These are phyloP conservation scores for Mustela lutreola DNA, from an alignment of 2,113 vertebrate genomes.

Conservation along the genomic window DNA sequence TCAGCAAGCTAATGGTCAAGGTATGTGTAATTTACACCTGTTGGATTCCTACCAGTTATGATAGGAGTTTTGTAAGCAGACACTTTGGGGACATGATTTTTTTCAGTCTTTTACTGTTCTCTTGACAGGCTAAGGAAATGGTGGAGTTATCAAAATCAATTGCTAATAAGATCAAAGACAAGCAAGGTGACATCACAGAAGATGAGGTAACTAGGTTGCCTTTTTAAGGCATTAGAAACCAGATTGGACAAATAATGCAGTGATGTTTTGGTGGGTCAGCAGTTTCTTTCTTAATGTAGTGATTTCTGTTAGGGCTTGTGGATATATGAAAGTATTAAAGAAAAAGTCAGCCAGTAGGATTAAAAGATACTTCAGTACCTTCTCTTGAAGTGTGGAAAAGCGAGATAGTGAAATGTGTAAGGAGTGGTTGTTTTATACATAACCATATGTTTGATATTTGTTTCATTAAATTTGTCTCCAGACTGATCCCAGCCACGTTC, in stretches of 20 bases:
- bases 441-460: no score
- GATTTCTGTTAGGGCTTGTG: constrained; percentile 39
- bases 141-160: constrained; percentile 98
- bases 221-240: neutral
- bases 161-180: constrained; percentile 99
- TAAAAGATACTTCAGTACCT: neutral
- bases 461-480: no score
- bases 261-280: neutral
- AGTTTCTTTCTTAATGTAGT: constrained; percentile 34
- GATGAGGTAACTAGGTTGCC: constrained; percentile 92
- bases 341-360: neutral
- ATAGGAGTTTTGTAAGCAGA: constrained; percentile 43
- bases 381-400: no score
- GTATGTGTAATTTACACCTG: constrained; percentile 84
- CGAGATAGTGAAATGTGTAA: no score
- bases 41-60: neutral
- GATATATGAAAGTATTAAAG: constrained; percentile 15
- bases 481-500: no score
- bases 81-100: neutral
- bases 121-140: constrained; percentile 98
- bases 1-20: constrained; percentile 99
- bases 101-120: constrained; percentile 63
- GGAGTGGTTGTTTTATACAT: no score
- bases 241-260: neutral
- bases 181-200: constrained; percentile 98